Evolutionary conservation across 1,140 invertebrate species (phyloP), one percentile per base, ranked within the genome.

Genomic region (Manduca sexta): DNA sequence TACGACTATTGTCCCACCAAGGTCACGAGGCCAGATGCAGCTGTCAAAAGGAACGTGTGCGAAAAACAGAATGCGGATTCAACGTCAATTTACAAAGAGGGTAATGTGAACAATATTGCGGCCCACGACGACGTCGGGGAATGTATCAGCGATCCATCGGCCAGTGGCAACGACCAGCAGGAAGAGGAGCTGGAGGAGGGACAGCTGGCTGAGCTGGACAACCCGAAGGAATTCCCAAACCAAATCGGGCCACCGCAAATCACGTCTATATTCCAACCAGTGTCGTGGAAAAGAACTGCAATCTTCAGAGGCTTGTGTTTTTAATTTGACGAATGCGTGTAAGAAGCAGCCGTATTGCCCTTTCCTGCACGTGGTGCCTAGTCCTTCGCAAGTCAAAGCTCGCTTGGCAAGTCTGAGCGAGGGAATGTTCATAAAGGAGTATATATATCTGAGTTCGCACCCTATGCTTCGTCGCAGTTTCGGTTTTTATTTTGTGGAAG

Each of bases 401-500:
- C 60, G 43, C 14, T 13, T 84, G 1, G 1, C 3, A 11, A 10
- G 5, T 2, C 17, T 78, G 1, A 54, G 21, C 13, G 58, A 74
- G 4, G 45, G 56, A 3, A 5, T 42, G 1, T 74, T 84, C 14
- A 53, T 76, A 0, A 34, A 65, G 46, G 80, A 84, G 31, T 84
- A 75, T 41, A 53, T 71, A 17, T n/a, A 65, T 15, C 8, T 73
- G 6, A 53, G 67, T 0, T 46, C 14, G 11, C 62, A 54, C 50
- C 8, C 40, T 0, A 2, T 29, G 1, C 45, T 84, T 2, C 54
- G 59, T 35, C 61, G 60, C 0, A 55, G 45, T 15, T 84, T 64
- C 37, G 68, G 69, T 0, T n/a, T 64, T 1, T 64, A 38, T 8
- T 81, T 67, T 30, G 48, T 80, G 0, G 47, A 69, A 4, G 77